Evolutionary conservation across 2,888 invertebrate species (phyloP).

Genomic region (Baronia brevicornis): DNA sequence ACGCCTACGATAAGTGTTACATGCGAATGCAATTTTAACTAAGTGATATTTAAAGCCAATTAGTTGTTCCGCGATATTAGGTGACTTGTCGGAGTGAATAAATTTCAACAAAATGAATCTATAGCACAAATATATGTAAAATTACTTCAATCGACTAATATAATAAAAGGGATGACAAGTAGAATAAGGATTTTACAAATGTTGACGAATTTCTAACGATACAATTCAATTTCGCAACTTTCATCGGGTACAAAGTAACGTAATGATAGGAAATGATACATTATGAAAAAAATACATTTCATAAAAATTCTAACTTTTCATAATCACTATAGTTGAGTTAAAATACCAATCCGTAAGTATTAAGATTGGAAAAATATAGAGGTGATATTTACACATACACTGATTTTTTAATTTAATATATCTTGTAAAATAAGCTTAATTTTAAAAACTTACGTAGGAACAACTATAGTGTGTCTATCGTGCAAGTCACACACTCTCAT

Average conservation of each 20-base stretch:
- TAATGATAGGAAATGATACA: too few species aligned
- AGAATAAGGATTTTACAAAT: conserved; percentile 9
- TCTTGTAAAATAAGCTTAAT: too few species aligned
- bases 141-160: conserved; percentile 4
- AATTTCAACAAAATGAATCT: conserved; percentile 4
- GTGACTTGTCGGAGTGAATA: conserved; percentile 4
- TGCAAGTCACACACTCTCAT: conserved; percentile 49
- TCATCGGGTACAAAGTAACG: too few species aligned
- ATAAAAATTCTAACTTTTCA: too few species aligned
- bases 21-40: conserved; percentile 54
- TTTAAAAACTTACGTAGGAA: conserved; percentile 19
- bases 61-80: conserved; percentile 19
- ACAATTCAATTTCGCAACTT: conserved; percentile 42
- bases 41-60: conserved; percentile 44
- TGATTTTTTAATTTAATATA: too few species aligned
- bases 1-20: conserved; percentile 24
- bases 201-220: conserved; percentile 20
- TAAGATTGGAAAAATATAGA: too few species aligned
- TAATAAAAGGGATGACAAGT: conserved; percentile 8
- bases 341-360: conserved; percentile 15
- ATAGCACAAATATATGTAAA: conserved; percentile 9
- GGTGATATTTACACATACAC: too few species aligned
- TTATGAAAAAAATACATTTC: too few species aligned
- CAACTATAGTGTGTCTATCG: conserved; percentile 48
- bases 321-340: conserved; percentile 13